Base-by-base conservation (phyloP, 2,888 invertebrate species). In the Physocephala rufipes region DNA sequence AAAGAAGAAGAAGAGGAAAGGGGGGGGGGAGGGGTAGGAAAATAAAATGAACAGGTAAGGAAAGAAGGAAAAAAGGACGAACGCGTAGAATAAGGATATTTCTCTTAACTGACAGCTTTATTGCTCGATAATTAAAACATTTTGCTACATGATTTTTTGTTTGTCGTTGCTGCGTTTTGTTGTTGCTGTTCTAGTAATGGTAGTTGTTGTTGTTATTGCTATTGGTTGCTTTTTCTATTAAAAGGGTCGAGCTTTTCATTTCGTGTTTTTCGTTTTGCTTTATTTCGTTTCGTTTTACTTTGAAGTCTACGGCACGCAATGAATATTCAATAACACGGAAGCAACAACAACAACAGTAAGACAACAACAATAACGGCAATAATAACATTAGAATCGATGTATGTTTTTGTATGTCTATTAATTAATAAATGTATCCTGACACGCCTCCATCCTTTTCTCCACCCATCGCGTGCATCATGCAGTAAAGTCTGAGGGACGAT, bases 311-410 rank as follows among this genome's bases (percentile, higher is more conserved):
- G 28, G 7, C 36, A 36, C 15, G 43, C 66, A 66, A 55, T 53
- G 28, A 64, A 64, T 64, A 47, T 19, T 24, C 45, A 64, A n/a
- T 64, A n/a, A n/a, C n/a, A n/a, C n/a, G n/a, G n/a, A n/a, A n/a
- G n/a, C n/a, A n/a, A n/a, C n/a, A n/a, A n/a, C 36, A 45, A 47
- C 21, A 45, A 21, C 21, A 21, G 30, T 21, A n/a, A 62, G 21
- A 30, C 19, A 55, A 26, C 55, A 36, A 36, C 36, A 36, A 36
- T n/a, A n/a, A 58, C 1, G 16, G 15, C 13, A 4, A 26, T 16
- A 58, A 59, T 16, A 24, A 30, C 36, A 59, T 13, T 16, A 13
- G 4, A 13, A 5, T 3, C 30, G 15, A 30, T 16, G 30, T n/a
- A n/a, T n/a, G n/a, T n/a, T n/a, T 49, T 47, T 28, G 62, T 26